Conservation (phyloP, 2,888 invertebrate genomes). For the Lagria hirta region DNA sequence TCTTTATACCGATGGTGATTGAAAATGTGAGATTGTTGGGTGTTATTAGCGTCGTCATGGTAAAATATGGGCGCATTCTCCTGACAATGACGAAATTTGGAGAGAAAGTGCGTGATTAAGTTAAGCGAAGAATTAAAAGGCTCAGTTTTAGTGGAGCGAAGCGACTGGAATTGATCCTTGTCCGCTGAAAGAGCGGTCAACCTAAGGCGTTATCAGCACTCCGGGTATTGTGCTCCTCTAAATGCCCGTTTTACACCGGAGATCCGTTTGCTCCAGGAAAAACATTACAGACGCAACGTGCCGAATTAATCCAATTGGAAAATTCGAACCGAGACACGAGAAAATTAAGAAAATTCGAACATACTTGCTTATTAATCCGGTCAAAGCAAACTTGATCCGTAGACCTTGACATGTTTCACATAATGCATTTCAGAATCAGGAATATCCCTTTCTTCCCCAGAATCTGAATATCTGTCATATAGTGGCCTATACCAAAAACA, state of each 20-base stretch:
- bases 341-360: constrained; percentile 13
- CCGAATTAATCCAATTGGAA: constrained; percentile 22
- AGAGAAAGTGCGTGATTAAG: constrained; percentile 39
- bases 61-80: constrained; percentile 32
- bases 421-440: no score
- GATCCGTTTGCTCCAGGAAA: constrained; percentile 26
- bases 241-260: constrained; percentile 34
- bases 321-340: no score
- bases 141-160: constrained; percentile 39
- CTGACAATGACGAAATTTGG: constrained; percentile 39
- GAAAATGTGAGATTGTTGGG: no score
- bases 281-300: constrained; percentile 26
- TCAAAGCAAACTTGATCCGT: no score
- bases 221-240: constrained; percentile 30
- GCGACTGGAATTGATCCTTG: constrained; percentile 36
- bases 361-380: no score
- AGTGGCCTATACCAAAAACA: no score
- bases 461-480: no score
- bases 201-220: constrained; percentile 33
- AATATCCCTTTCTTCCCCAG: no score
- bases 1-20: no score
- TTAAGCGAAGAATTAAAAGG: constrained; percentile 40
- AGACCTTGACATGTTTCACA: no score
- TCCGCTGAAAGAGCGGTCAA: constrained; percentile 31
- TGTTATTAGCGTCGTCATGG: no score